Evolutionary conservation across 2,888 invertebrate genomes (phyloP), one percentile per base, ranked within the genome.

Genomic region (Electrophaes corylata): DNA sequence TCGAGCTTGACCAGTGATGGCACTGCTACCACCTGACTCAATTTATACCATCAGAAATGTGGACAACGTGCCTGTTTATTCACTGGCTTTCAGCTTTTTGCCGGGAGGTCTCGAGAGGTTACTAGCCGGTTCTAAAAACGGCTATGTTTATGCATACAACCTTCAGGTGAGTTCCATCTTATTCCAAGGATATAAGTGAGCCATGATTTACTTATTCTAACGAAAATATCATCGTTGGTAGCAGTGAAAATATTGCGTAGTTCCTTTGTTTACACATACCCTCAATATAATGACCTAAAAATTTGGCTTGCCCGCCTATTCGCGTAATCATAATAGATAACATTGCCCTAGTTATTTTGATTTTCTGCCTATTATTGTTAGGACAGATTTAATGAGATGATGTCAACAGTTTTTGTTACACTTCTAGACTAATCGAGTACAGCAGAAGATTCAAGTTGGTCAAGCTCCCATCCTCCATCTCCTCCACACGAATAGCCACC

Each of bases 71-170:
- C 93, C 94, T 60, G 93, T 96, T 37, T 95, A 96, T 79, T 94
- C 95, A 68, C 77, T 96, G 70, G 94, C 94, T 70, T 96, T 96
- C 77, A 94, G 95, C 79, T 92, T 91, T 81, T 82, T 91, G 71
- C 88, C 88, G 66, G 93, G 93, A 64, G 92, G 92, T 70, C 92
- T 93, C 65, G 93, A 94, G 76, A 91, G 93, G 76, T 89, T 96
- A 73, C 93, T 95, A 77, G 95, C 95, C 72, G 96, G 96, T 60
- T 95, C 95, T 29, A 93, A 94, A 78, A 94, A 93, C 79, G 96
- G 96, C 70, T 93, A 92, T 74, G 93, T 96, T 70, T 94, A 95
- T 84, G 93, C 95, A 78, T 96, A 96, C 95, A 95, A 96, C 89
- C 92, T 96, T 81, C 94, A 95, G 92, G 96, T 96, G 88, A 88